Conservation (phyloP, 2,888 invertebrate genomes). For the Xestia c-nigrum region DNA sequence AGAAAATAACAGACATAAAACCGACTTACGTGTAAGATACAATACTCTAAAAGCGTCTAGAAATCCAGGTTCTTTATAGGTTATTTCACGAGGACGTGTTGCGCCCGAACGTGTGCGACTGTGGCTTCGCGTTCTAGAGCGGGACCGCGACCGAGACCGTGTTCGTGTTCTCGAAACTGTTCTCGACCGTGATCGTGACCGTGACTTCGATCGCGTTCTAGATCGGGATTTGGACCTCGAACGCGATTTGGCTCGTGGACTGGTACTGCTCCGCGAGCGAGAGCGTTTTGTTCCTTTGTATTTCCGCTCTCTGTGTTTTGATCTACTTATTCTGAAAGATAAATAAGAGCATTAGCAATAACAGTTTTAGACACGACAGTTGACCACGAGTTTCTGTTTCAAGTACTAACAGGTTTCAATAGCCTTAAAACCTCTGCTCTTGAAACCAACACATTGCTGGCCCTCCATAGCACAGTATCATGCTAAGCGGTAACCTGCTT, state of each 20-base stretch:
- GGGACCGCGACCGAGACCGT: conserved; percentile 55
- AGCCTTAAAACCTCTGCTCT: background rate
- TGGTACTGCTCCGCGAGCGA: conserved; percentile 66
- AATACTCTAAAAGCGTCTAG: conserved; percentile 85
- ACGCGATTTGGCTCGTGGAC: conserved; percentile 60
- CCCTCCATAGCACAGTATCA: no score
- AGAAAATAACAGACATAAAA: background rate
- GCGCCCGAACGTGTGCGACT: conserved; percentile 68
- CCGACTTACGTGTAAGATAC: conserved; percentile 82
- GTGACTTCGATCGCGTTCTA: conserved; percentile 65
- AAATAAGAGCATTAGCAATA: background rate
- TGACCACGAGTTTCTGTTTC: background rate
- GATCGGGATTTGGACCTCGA: conserved; percentile 64
- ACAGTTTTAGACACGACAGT: background rate
- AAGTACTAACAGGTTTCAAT: background rate
- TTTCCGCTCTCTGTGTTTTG: conserved; percentile 74
- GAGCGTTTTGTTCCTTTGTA: conserved; percentile 65
- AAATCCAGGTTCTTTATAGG: conserved; percentile 79
- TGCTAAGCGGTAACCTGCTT: no score
- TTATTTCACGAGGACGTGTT: conserved; percentile 73
- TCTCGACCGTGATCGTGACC: conserved; percentile 64
- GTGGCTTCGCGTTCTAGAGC: conserved; percentile 65
- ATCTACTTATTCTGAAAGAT: conserved; percentile 72
- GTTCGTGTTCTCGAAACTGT: conserved; percentile 64
- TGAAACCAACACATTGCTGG: no score